Evolutionary conservation across 30 jellyfish, hydroid and myxozoan genomes (phyloP), one percentile per base, ranked within the genome.

Genomic region (Cassiopea andromeda): DNA sequence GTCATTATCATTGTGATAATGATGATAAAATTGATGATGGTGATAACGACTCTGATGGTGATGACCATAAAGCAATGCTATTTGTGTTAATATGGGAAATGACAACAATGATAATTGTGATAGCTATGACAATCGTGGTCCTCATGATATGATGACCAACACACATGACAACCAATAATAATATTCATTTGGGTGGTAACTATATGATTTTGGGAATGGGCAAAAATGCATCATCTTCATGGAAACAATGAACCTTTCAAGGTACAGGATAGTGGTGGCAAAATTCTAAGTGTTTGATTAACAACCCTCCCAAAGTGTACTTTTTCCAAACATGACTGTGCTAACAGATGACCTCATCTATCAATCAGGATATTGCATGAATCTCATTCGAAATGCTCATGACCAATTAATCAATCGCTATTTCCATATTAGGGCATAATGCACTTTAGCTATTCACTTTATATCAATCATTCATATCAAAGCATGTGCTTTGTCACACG

Each of bases 351-450:
- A 27, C 38, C 38, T 27, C 38, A 27, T 27, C 38, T 27, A 27
- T 27, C 38, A 27, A 27, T 27, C 38, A 27, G 38, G 38, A 27
- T 27, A 27, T 4, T 2, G 73, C 73, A 7, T 4, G 73, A 16
- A 17, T 16, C 14, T 1, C 7, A 16, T 67, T 67, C n/a, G 8
- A 67, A 67, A 7, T 6, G n/a, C n/a, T 67, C 38, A 67, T 18
- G 7, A 6, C 38, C 44, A 18, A 67, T 70, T 54, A 70, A 70
- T 70, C 17, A 70, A 70, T 70, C 79, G 46, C 0, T 46, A 44
- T 7, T 47, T 44, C 84, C 84, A 18, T 44, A 75, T 2, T 44
- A 75, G 84, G 84, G 70, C 69, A 75, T 14, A 69, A 14, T 75
- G 69, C 14, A 15, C 46, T 44, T 4, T 44, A 4, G 10, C 17